A percentile compares a stretch with the other conserved stretches of the same genome.
Conservation (phyloP, 2,888 invertebrate species). For the Ferrisia virgata region DNA sequence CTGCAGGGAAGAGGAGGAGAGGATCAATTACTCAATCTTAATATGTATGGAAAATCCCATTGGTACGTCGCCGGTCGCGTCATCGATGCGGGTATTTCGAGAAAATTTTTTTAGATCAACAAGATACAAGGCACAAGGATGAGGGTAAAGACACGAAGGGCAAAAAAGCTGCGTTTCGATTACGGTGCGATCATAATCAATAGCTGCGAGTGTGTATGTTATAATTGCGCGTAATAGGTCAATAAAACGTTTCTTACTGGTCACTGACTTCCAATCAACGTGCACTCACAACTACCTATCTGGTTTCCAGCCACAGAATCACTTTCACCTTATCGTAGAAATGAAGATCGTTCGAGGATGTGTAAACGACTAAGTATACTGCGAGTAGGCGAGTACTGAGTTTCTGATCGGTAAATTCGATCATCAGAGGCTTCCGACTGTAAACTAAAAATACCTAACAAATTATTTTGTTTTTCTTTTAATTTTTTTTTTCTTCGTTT, state of each 20-base stretch:
- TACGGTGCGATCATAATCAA: background rate
- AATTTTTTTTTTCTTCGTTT: background rate
- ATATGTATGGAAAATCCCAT: no score
- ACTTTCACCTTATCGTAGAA: conserved; percentile 32
- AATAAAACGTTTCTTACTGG: conserved; percentile 29
- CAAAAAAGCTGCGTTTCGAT: background rate
- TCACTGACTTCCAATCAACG: conserved; percentile 40
- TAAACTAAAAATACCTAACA: no score
- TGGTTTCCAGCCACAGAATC: conserved; percentile 35
- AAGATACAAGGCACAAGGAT: background rate
- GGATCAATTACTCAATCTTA: no score
- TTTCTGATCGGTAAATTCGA: conserved; percentile 41
- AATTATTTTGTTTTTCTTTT: no score
- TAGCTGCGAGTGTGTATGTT: background rate
- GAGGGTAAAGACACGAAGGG: background rate
- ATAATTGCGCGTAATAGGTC: conserved; percentile 39
- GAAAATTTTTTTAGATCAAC: no score
- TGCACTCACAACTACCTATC: background rate
- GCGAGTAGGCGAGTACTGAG: conserved; percentile 7
- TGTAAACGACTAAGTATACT: background rate
- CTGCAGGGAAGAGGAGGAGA: no score
- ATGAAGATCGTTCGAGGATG: conserved; percentile 19
- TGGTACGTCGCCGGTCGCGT: no score
- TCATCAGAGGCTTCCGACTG: conserved; percentile 28
- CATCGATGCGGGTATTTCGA: no score